Evolutionary conservation across 2,888 invertebrate genomes (phyloP).

Genomic region (Scaptomyza parva): DNA sequence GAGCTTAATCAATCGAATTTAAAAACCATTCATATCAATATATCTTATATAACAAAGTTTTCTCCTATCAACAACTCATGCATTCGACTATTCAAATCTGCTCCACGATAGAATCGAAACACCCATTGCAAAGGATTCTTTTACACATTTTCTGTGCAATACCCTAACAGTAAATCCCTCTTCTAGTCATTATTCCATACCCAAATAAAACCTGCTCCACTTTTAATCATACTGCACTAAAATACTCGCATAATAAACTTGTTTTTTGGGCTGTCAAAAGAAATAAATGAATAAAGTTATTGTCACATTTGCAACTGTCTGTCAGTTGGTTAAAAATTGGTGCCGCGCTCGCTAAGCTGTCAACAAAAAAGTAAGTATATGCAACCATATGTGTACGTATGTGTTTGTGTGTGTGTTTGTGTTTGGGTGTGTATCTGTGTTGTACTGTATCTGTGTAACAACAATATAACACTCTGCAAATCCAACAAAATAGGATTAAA

Average conservation of each 20-base stretch:
- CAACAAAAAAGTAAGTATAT: not conserved
- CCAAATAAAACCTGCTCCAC: too few relatives aligned
- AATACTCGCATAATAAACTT: not conserved
- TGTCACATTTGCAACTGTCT: not conserved
- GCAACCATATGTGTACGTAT: not conserved
- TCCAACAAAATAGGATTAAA: conserved; percentile 73
- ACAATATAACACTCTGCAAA: conserved; percentile 42
- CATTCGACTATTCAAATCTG: too few relatives aligned
- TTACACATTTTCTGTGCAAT: too few relatives aligned
- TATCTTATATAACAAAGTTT: too few relatives aligned
- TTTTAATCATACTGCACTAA: not conserved
- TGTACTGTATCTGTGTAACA: conserved; percentile 3
- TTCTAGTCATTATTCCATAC: too few relatives aligned
- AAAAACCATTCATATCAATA: too few relatives aligned
- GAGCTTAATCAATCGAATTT: too few relatives aligned
- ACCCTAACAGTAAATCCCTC: too few relatives aligned
- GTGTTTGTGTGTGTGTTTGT: conserved; percentile 9
- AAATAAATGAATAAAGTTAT: not conserved
- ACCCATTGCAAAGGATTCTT: too few relatives aligned
- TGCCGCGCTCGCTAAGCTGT: not conserved
- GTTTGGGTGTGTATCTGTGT: conserved; percentile 12
- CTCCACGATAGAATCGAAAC: too few relatives aligned
- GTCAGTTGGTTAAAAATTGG: not conserved
- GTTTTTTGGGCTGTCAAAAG: not conserved
- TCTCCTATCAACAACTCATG: too few relatives aligned